Base-by-base conservation (phyloP, 2,113 vertebrate genomes). In the Labeo catla region DNA sequence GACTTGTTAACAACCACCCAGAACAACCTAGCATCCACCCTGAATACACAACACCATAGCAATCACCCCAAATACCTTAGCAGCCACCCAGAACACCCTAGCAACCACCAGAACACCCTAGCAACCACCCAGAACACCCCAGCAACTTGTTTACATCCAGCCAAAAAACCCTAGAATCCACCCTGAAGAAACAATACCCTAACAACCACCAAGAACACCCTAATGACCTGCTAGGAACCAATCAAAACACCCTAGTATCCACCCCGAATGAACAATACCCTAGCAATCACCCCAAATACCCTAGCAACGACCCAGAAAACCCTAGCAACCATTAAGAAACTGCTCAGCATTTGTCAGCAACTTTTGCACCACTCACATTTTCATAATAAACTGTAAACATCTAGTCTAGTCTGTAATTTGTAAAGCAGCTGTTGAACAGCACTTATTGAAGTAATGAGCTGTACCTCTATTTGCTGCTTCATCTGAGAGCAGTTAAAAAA, bases 361-460 rank as follows among this genome's bases (percentile, higher is more conserved):
- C 45, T 50, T 50, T 50, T 76, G 73, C 73, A 23, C 43, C 45
- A 43, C 16, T 2, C 16, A 19, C 2, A 0, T 28, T 76, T 76
- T 8, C 6, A 2, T 73, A 45, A 45, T 73, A n/a, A 72, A 73
- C 19, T 12, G 36, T 45, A 65, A 81, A 65, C 13, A 6, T 81
- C 43, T 47, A 63, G 78, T 63, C 59, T 49, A 49, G 43, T 81
- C 79, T 81, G 59, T 47, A 34, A 81, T 65, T 81, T 65, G 59
- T 49, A 81, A 81, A 63, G 57, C 77, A 45, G 23, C 79, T 81
- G 79, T 19, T 66, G 43, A 81, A 66, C 79, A 47, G 79, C 79
- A 65, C 79, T 65, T 81, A 81, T 81, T 81, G 39, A 65, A 47
- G 39, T 81, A 81, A 81, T 81, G 79, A 66, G 59, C 79, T 65